phyloP scores from a whole-genome alignment of 1,140 invertebrate genomes.

The Mamestra configurata region DNA sequence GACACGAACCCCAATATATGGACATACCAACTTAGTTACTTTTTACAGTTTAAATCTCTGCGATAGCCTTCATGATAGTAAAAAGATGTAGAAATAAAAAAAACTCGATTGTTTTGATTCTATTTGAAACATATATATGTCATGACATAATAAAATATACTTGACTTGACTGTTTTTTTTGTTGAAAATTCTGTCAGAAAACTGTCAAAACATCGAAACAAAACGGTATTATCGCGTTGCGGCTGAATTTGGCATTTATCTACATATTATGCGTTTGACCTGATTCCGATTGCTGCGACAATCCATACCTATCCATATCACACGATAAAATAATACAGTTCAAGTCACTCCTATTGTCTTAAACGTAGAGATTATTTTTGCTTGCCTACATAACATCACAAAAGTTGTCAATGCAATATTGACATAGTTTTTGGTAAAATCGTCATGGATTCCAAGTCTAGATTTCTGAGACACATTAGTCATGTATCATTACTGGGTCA shows the following conservation, averaged over 20 bases:
- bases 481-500: background rate
- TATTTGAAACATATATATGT: too few relatives aligned
- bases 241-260: slow-evolving; percentile 62
- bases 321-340: slow-evolving; percentile 62
- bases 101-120: too few relatives aligned
- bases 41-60: too few relatives aligned
- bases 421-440: slow-evolving; percentile 67
- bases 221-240: slow-evolving; percentile 18
- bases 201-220: background rate
- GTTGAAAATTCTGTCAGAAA: background rate
- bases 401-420: slow-evolving; percentile 59
- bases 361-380: slow-evolving; percentile 61
- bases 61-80: too few relatives aligned
- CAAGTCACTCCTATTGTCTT: slow-evolving; percentile 54
- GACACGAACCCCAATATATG: too few relatives aligned
- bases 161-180: background rate
- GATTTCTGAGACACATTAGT: slow-evolving; percentile 52
- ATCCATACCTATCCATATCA: slow-evolving; percentile 71
- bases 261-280: slow-evolving; percentile 74
- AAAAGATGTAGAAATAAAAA: too few relatives aligned
- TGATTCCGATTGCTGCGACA: slow-evolving; percentile 70
- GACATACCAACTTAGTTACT: too few relatives aligned
- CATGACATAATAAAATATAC: too few relatives aligned
- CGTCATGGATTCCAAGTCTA: slow-evolving; percentile 61
- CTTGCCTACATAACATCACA: slow-evolving; percentile 24